Percentiles rank a stretch among this genome's conserved stretches.
These are phyloP conservation scores for Scolopax mira DNA, from an alignment of 2,113 vertebrate species.

Conservation along the genomic window DNA sequence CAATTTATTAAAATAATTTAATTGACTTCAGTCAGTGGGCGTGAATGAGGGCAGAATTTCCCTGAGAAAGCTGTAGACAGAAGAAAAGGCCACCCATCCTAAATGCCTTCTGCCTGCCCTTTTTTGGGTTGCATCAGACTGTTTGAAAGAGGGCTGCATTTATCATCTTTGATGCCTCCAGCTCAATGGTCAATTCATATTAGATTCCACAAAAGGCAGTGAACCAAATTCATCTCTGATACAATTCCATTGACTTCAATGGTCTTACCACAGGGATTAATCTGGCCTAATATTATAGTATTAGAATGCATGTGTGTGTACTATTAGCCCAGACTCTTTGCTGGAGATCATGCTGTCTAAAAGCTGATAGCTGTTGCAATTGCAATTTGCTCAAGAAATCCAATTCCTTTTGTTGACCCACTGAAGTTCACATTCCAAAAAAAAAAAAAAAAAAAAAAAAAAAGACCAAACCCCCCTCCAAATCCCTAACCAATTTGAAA, in stretches of 20 bases:
- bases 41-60: constrained; percentile 66
- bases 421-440: constrained; percentile 64
- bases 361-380: constrained; percentile 59
- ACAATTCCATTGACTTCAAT: constrained; percentile 62
- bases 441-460: not conserved
- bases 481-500: constrained; percentile 59
- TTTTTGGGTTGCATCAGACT: constrained; percentile 58
- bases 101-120: constrained; percentile 65
- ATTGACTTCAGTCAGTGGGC: constrained; percentile 63
- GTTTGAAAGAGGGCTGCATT: constrained; percentile 53
- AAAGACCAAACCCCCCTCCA: not conserved
- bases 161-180: constrained; percentile 54
- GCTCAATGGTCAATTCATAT: constrained; percentile 27
- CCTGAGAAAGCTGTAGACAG: constrained; percentile 55
- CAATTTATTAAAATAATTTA: constrained; percentile 69
- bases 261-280: constrained; percentile 54
- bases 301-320: constrained; percentile 5
- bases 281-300: constrained; percentile 46
- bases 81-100: constrained; percentile 58
- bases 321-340: constrained; percentile 26
- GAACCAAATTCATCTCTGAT: constrained; percentile 62
- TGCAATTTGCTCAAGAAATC: constrained; percentile 67
- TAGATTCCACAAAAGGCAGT: constrained; percentile 44
- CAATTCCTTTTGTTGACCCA: constrained; percentile 66
- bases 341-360: constrained; percentile 37